Base-by-base conservation (phyloP, 2,888 invertebrate species). In the Cephus rjabovi region DNA sequence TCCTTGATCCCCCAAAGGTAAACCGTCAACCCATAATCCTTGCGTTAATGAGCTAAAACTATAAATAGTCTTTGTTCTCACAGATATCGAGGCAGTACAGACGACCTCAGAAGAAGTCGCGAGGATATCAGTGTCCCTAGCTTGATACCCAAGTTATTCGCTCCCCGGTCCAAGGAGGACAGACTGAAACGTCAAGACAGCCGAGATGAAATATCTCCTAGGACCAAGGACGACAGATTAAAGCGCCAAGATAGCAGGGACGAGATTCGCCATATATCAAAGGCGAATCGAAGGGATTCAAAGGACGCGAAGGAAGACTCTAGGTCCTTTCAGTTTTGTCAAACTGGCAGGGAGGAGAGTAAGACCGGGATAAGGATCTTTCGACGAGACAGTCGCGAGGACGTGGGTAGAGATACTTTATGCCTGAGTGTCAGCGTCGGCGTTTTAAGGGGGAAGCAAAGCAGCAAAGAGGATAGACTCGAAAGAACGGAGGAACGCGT, bases 1-100 rank as follows among this genome's bases (percentile, higher is more conserved):
- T 91, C 91, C n/a, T 81, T 91, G 73, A 91, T 91, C 81, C 91
- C 91, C n/a, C 90, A 89, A 80, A 90, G 91, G 91, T 90, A 80
- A 56, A 23, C 9, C 70, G 68, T 77, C n/a, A n/a, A 35, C 33
- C 40, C 23, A 56, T 56, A 2, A 23, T 9, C 40, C 23, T 56
- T 56, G 37, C 30, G 11, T 74, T n/a, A 74, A 31, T 11, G 12
- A 37, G 34, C 74, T 74, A 11, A 35, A 37, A 23, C 56, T 37
- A 9, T 56, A 56, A 56, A 9, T 23, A 23, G 23, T 4, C 23
- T 56, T 56, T 56, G 23, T 56, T 23, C 12, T 78, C 77, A 2
- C 77, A 91, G 91, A 76, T 91, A 91, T 78, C 86, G 91, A 81
- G 90, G 90, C 34, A 91, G 91, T 77, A 91, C 90, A 15, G 91